phyloP scores from a whole-genome alignment of 2,888 invertebrate genomes.

The Chrysina gloriosa region DNA sequence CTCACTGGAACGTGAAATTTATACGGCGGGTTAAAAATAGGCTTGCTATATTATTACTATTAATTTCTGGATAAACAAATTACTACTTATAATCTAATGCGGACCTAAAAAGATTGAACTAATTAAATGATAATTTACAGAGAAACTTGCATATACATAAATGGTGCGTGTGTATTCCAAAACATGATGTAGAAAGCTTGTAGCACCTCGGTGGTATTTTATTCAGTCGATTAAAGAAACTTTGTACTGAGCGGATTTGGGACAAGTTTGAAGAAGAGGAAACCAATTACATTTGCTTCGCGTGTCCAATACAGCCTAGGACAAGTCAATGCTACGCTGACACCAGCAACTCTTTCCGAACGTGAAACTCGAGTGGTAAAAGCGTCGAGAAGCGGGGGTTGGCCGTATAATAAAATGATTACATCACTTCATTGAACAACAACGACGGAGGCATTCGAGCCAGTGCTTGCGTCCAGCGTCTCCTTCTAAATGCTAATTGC shows the following conservation, averaged over 20 bases:
- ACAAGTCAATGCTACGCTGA: slow-evolving; percentile 47
- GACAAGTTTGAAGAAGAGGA: slow-evolving; percentile 12
- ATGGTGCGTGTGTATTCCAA: no score
- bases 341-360: slow-evolving; percentile 54
- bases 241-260: not conserved
- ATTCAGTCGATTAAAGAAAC: no score
- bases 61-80: no score
- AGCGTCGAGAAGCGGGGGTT: not conserved
- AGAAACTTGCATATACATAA: no score
- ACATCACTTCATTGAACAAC: slow-evolving; percentile 61
- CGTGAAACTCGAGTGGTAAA: slow-evolving; percentile 50
- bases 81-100: no score
- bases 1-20: no score
- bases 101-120: no score
- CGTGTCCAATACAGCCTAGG: slow-evolving; percentile 8
- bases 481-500: slow-evolving; percentile 55
- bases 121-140: no score
- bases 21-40: no score
- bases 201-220: no score
- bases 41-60: no score
- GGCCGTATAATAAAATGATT: slow-evolving; percentile 60
- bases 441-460: slow-evolving; percentile 54
- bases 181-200: no score
- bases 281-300: slow-evolving; percentile 19
- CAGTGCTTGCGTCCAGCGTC: slow-evolving; percentile 48